Evolutionary conservation across 2,888 invertebrate species (phyloP), one percentile per base, ranked within the genome.

Genomic region (Drosophila testacea): DNA sequence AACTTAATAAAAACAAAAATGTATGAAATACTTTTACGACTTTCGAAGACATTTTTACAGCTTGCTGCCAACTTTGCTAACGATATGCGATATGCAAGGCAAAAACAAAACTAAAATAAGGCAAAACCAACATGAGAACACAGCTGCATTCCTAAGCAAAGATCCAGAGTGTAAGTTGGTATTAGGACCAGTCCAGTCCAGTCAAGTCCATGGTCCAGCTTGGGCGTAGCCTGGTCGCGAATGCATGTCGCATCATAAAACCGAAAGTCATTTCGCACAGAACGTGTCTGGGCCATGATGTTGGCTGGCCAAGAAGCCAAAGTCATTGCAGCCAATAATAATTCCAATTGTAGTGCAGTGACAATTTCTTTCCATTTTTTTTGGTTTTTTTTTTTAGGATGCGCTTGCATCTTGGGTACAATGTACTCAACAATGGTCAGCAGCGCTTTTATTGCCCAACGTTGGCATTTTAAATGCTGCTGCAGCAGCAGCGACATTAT

Each of bases 271-370:
- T 89, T 90, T 89, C 81, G 81, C 79, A 74, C 89, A 90, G 83
- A 87, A 83, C 88, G 88, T 84, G 82, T 84, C 82, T 79, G 69
- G 55, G 41, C 63, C 44, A 65, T 6, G 36, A 51, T 44, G 50
- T 47, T 60, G 42, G 32, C 47, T 41, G 30, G 38, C 81, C 74
- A 77, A 83, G 83, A 86, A 86, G 87, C 89, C 85, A 90, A 82
- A 85, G 83, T 85, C 89, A 88, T 83, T 82, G 82, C 83, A 89
- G 88, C 90, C 90, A 89, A 89, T 89, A 89, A 89, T 89, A 89
- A 89, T 89, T 89, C 87, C 88, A 89, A 89, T 89, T 89, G 90
- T 85, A 83, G 81, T 77, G 77, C 83, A 85, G 88, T 88, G 88
- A 90, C 89, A 86, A 88, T 87, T 88, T 79, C 69, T 64, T 65